phyloP scores from a whole-genome alignment of 2,113 vertebrate genomes.

The Petaurus breviceps region DNA sequence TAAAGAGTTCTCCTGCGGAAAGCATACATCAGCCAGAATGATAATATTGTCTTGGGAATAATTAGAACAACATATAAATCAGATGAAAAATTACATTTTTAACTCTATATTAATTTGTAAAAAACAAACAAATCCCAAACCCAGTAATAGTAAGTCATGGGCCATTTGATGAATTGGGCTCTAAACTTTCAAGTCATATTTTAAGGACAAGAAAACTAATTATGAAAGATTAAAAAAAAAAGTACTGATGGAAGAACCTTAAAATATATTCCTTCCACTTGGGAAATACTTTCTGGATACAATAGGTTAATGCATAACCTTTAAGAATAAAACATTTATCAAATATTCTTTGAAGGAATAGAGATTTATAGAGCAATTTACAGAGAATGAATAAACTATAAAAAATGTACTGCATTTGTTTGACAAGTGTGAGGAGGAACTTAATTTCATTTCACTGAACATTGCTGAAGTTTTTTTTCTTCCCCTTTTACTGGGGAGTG shows the following conservation, averaged over 20 bases:
- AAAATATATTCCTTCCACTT: constrained; percentile 44
- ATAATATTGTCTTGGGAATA: constrained; percentile 49
- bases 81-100: constrained; percentile 67
- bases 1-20: neutral
- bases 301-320: constrained; percentile 64
- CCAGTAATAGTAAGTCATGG: constrained; percentile 65
- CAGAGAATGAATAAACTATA: constrained; percentile 66
- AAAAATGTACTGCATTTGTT: constrained; percentile 34
- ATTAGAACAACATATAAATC: constrained; percentile 68
- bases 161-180: constrained; percentile 65
- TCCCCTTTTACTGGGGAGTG: neutral
- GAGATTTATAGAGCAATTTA: constrained; percentile 65
- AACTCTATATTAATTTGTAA: neutral
- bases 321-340: constrained; percentile 77
- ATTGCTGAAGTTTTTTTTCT: neutral
- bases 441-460: constrained; percentile 54
- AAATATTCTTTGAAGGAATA: constrained; percentile 57
- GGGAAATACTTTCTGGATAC: constrained; percentile 63
- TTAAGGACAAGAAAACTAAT: constrained; percentile 75
- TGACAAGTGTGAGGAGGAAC: constrained; percentile 54
- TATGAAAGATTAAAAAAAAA: constrained; percentile 72
- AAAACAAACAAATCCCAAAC: neutral
- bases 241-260: constrained; percentile 52
- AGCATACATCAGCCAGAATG: constrained; percentile 13
- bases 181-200: constrained; percentile 63